These are phyloP conservation scores for Tribolium freemani DNA, from an alignment of 2,888 invertebrate species.

Conservation along the genomic window DNA sequence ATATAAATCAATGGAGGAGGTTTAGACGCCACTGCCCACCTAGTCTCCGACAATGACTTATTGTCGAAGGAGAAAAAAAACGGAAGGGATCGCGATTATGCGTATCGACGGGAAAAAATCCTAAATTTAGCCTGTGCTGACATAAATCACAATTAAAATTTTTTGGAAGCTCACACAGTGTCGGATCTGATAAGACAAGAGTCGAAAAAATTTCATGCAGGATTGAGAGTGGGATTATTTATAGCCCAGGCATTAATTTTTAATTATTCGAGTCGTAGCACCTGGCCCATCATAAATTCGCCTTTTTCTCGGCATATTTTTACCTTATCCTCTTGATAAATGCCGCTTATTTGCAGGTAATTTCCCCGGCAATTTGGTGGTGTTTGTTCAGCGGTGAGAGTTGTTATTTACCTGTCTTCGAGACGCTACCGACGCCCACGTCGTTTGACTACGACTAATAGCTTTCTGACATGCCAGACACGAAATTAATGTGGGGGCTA, in stretches of 20 bases:
- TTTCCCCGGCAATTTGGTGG: conserved; percentile 66
- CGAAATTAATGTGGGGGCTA: conserved; percentile 44
- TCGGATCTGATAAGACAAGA: conserved; percentile 14
- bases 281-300: conserved; percentile 28
- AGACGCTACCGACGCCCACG: conserved; percentile 42
- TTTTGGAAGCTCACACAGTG: conserved; percentile 4
- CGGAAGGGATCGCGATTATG: conserved; percentile 7
- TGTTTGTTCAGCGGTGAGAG: conserved; percentile 64
- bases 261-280: conserved; percentile 18
- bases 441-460: conserved; percentile 47
- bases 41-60: conserved; percentile 7
- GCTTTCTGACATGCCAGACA: conserved; percentile 46
- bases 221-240: not conserved
- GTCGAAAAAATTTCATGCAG: not conserved
- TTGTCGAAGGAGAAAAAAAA: not conserved
- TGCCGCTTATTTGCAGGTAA: conserved; percentile 66
- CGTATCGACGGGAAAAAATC: conserved; percentile 17
- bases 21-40: not conserved
- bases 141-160: conserved; percentile 32
- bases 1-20: conserved; percentile 58
- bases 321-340: conserved; percentile 55
- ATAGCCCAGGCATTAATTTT: conserved; percentile 18
- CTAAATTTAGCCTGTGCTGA: conserved; percentile 4
- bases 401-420: conserved; percentile 52
- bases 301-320: not conserved